Percentiles rank a stretch among this genome's conserved stretches.
phyloP scores from a whole-genome alignment of 2,797 vertebrate species.

The Peromyscus melanophrys region DNA sequence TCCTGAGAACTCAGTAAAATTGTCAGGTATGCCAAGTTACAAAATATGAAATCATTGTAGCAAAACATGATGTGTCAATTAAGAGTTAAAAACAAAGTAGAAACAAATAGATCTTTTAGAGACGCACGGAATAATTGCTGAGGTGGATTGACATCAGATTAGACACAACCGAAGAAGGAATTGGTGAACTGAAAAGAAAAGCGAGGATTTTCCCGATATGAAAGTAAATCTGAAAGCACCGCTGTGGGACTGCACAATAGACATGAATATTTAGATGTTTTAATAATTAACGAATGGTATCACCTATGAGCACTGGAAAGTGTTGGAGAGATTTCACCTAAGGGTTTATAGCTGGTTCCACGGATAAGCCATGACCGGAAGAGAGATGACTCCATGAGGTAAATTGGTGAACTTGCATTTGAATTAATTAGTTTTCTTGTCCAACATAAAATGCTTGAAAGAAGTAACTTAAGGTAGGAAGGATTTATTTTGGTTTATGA shows the following conservation, averaged over 20 bases:
- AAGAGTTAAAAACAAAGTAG: background rate
- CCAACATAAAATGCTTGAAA: background rate
- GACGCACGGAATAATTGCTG: background rate
- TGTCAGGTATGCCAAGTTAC: background rate
- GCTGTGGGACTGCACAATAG: background rate
- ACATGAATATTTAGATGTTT: background rate
- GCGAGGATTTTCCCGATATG: background rate
- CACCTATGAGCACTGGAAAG: background rate
- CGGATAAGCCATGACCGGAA: background rate
- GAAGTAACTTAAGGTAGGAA: background rate
- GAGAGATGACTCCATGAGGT: background rate
- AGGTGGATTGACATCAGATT: background rate
- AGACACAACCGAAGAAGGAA: background rate
- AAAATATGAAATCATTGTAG: background rate
- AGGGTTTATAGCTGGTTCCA: background rate
- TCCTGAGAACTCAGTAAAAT: background rate
- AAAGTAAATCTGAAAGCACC: background rate
- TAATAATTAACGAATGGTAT: conserved; percentile 9
- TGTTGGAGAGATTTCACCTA: background rate
- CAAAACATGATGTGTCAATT: background rate
- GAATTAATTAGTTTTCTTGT: too few relatives aligned
- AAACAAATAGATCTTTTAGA: conserved; percentile 1
- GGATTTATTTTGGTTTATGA: background rate
- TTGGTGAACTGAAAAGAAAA: background rate
- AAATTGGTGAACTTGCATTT: background rate